A percentile compares a stretch with the other conserved stretches of the same genome.
Conservation (phyloP, 2,797 vertebrate species). For the Manis javanica region DNA sequence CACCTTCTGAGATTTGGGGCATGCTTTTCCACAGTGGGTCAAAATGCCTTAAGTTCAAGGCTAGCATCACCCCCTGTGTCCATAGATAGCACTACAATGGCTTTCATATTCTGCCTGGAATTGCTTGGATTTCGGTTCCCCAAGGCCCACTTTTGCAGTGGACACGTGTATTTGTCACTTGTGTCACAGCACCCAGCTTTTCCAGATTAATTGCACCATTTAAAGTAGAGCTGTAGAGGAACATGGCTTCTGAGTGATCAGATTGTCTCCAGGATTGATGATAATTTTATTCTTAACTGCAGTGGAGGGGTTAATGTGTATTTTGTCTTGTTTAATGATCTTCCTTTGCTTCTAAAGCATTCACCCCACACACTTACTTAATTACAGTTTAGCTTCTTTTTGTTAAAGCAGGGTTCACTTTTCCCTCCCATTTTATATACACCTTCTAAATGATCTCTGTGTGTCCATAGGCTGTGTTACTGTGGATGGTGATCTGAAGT, state of each 20-base stretch:
- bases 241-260: background rate
- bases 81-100: background rate
- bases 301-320: background rate
- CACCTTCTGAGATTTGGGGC: background rate
- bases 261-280: background rate
- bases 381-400: slow-evolving; percentile 25
- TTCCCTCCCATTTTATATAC: background rate
- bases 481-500: background rate
- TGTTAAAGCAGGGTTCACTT: background rate
- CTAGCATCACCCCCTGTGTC: background rate
- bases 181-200: background rate
- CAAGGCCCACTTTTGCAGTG: background rate
- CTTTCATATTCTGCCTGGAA: slow-evolving; percentile 36
- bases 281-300: slow-evolving; percentile 23
- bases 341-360: background rate
- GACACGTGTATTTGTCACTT: slow-evolving; percentile 4
- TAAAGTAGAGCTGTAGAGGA: slow-evolving; percentile 16
- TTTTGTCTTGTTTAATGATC: background rate
- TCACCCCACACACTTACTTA: background rate
- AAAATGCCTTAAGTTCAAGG: background rate
- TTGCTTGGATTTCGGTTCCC: slow-evolving; percentile 42
- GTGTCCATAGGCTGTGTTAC: background rate
- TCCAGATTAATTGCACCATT: slow-evolving; percentile 40
- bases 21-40: background rate
- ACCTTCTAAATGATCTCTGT: slow-evolving; percentile 31